phyloP scores from a whole-genome alignment of 2,888 invertebrate genomes.

The Beris chalybata region DNA sequence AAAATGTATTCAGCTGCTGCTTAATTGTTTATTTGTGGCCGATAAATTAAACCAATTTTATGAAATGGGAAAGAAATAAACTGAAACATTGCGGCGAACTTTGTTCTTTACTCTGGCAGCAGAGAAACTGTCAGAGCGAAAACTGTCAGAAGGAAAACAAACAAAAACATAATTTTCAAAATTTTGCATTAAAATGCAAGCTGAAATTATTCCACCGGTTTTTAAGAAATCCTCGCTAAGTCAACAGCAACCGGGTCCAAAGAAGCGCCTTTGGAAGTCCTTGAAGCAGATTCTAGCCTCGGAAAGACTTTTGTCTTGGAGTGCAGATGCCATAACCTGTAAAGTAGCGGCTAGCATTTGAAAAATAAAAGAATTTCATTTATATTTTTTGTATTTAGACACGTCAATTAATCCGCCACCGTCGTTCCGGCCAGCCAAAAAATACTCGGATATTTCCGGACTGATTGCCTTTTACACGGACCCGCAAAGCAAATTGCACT shows the following conservation, averaged over 20 bases:
- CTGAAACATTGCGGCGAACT: too few relatives aligned
- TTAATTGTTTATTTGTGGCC: too few relatives aligned
- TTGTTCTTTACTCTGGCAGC: too few relatives aligned
- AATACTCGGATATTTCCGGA: constrained; percentile 92
- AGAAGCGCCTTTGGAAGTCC: constrained; percentile 85
- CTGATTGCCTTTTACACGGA: constrained; percentile 86
- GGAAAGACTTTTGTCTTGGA: constrained; percentile 78
- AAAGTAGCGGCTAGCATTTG: constrained; percentile 47
- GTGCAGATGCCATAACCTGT: constrained; percentile 76
- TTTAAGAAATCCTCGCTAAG: constrained; percentile 48
- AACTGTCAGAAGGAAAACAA: too few relatives aligned
- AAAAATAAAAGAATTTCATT: neutral
- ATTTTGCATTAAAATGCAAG: constrained; percentile 7
- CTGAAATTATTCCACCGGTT: constrained; percentile 11
- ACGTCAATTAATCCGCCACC: constrained; percentile 89
- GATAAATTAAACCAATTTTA: too few relatives aligned
- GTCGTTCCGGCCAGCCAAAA: constrained; percentile 86
- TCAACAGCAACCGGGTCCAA: constrained; percentile 52
- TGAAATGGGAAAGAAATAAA: too few relatives aligned
- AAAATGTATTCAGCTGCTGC: too few relatives aligned
- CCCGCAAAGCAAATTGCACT: constrained; percentile 85
- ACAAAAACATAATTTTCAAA: neutral
- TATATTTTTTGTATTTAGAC: constrained; percentile 59
- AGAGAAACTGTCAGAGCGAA: too few relatives aligned
- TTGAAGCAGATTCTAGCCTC: constrained; percentile 84